A percentile compares a stretch with the other conserved stretches of the same genome.
phyloP scores from a whole-genome alignment of 2,888 invertebrate genomes.

The Eilema depressum region DNA sequence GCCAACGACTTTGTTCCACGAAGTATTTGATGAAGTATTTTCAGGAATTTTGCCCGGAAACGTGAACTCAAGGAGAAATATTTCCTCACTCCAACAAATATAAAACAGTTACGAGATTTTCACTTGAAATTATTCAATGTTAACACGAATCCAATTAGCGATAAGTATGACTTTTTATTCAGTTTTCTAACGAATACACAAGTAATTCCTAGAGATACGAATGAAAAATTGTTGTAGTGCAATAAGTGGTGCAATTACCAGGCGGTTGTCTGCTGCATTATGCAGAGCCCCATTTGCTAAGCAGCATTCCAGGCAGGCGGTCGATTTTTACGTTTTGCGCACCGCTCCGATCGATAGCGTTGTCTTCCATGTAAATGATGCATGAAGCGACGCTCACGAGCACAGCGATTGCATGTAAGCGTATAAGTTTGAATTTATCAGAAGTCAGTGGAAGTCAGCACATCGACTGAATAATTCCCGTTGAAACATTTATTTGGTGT shows the following conservation, averaged over 20 bases:
- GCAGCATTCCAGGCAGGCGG: slow-evolving; percentile 13
- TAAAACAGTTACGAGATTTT: not conserved
- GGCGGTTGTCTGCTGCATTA: slow-evolving; percentile 36
- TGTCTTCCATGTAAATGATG: slow-evolving; percentile 24
- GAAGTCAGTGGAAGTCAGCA: not conserved
- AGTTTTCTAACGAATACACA: not conserved
- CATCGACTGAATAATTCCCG: not conserved
- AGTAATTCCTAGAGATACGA: not conserved
- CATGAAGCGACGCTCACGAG: slow-evolving; percentile 15
- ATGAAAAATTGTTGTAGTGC: not conserved
- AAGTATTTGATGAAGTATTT: too few relatives aligned
- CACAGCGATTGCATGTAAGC: slow-evolving; percentile 7
- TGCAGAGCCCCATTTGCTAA: slow-evolving; percentile 23
- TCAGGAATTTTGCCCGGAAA: too few relatives aligned
- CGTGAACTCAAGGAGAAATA: not conserved
- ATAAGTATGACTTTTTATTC: not conserved
- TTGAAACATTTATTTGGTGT: not conserved
- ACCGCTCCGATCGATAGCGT: slow-evolving; percentile 32
- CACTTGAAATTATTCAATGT: not conserved
- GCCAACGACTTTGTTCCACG: too few relatives aligned
- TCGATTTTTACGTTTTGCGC: slow-evolving; percentile 33
- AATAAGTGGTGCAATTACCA: slow-evolving; percentile 16
- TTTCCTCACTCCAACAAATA: not conserved
- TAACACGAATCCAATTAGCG: not conserved
- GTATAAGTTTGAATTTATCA: slow-evolving; percentile 1